A percentile compares a stretch with the other conserved stretches of the same genome.
Evolutionary conservation across 2,797 vertebrate species (phyloP).

Genomic region (Clarias laeviceps): DNA sequence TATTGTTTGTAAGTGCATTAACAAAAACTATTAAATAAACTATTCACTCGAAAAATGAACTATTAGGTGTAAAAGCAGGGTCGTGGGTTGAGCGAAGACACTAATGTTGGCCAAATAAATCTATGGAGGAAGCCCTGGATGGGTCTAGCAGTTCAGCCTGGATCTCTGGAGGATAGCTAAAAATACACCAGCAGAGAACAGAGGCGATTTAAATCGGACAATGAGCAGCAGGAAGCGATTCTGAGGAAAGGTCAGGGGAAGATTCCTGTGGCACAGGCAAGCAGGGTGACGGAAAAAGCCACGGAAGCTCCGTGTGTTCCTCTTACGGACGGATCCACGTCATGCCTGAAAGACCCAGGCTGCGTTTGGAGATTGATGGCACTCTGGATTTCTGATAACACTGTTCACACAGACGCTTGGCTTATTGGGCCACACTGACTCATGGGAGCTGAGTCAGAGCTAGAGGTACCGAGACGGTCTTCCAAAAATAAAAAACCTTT

Average conservation of each 20-base stretch:
- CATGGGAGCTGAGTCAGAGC: slow-evolving; percentile 26
- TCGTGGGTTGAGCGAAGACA: not conserved
- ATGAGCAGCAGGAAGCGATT: slow-evolving; percentile 62
- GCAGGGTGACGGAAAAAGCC: slow-evolving; percentile 5
- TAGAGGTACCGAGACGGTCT: not conserved
- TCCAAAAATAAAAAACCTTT: not conserved
- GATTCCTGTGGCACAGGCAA: slow-evolving; percentile 41
- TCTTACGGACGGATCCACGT: not conserved
- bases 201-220: slow-evolving; percentile 59
- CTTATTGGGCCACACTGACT: slow-evolving; percentile 15
- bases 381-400: not conserved
- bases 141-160: slow-evolving; percentile 34
- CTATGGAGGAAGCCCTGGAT: slow-evolving; percentile 37
- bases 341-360: not conserved
- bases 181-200: slow-evolving; percentile 55
- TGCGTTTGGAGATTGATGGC: slow-evolving; percentile 16
- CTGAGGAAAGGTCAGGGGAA: slow-evolving; percentile 60
- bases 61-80: not conserved
- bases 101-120: not conserved
- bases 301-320: not conserved
- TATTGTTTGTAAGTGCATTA: not conserved
- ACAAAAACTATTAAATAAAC: not conserved
- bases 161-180: slow-evolving; percentile 55
- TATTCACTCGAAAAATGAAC: not conserved
- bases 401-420: not conserved